These are phyloP conservation scores for Latrodectus geometricus DNA, from an alignment of 1,140 invertebrate species.

Conservation along the genomic window DNA sequence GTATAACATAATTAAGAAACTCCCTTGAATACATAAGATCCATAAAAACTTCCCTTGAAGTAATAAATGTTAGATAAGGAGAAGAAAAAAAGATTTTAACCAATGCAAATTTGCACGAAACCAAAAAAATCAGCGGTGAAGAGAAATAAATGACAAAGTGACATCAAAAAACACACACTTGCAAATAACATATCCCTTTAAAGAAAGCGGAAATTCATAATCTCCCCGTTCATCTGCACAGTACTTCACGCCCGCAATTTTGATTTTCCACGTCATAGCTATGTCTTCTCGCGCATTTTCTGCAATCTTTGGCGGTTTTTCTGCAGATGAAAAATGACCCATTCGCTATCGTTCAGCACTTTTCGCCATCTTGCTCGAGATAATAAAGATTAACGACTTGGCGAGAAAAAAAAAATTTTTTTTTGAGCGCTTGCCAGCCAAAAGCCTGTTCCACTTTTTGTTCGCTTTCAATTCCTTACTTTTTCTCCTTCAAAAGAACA, in stretches of 20 bases:
- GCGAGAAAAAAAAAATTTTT: conserved; percentile 25
- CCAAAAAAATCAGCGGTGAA: no score
- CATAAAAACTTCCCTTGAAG: no score
- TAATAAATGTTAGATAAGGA: no score
- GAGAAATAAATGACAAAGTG: no score
- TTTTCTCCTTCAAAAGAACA: background rate
- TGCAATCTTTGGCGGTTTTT: background rate
- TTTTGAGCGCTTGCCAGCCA: conserved; percentile 53
- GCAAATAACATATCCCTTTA: no score
- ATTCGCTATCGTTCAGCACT: conserved; percentile 42
- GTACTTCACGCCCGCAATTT: conserved; percentile 4
- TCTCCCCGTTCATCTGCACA: no score
- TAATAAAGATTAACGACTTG: conserved; percentile 61
- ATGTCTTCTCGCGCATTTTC: conserved; percentile 24
- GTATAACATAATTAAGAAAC: no score
- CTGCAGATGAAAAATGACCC: conserved; percentile 43
- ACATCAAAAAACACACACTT: no score
- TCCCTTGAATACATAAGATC: no score
- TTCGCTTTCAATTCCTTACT: background rate
- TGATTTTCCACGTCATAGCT: conserved; percentile 30
- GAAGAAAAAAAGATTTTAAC: no score
- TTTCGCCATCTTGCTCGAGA: conserved; percentile 52
- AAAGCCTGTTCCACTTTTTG: background rate
- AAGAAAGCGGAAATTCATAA: no score
- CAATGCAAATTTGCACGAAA: no score